These are phyloP conservation scores for Drosophila grimshawi DNA, from an alignment of 1,140 invertebrate genomes.

Conservation along the genomic window DNA sequence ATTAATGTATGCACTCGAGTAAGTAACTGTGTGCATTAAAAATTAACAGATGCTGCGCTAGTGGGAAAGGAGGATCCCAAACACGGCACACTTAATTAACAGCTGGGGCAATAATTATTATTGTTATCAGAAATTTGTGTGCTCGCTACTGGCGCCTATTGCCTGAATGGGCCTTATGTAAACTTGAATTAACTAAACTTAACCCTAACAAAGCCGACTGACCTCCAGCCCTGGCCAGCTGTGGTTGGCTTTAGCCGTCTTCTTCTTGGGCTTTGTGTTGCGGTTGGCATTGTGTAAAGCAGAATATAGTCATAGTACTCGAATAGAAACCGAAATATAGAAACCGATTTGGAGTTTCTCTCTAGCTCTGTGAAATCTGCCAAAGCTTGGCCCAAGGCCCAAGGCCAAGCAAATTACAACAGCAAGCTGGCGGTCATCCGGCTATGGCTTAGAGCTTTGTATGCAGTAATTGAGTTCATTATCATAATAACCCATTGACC, in stretches of 20 bases:
- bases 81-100: conserved; percentile 11
- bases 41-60: conserved; percentile 7
- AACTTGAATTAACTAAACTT: conserved; percentile 72
- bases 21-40: conserved; percentile 6
- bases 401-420: conserved; percentile 77
- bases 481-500: conserved; percentile 83
- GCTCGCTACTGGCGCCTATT: conserved; percentile 1
- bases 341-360: conserved; percentile 48
- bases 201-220: conserved; percentile 52
- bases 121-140: conserved; percentile 44
- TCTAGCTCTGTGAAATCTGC: conserved; percentile 70
- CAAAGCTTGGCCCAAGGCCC: conserved; percentile 35
- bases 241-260: conserved; percentile 36
- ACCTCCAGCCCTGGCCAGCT: conserved; percentile 64
- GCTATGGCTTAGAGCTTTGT: conserved; percentile 31
- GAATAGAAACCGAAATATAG: conserved; percentile 43
- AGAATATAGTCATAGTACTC: conserved; percentile 43
- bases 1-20: conserved; percentile 49
- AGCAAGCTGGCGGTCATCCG: conserved; percentile 44
- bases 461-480: conserved; percentile 77
- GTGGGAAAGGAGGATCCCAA: neutral
- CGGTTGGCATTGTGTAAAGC: conserved; percentile 60
- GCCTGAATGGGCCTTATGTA: conserved; percentile 47
- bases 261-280: conserved; percentile 43
- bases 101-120: conserved; percentile 12